Evolutionary conservation across 1,140 invertebrate genomes (phyloP), one percentile per base, ranked within the genome.

Genomic region (Temnothorax curvispinosus): DNA sequence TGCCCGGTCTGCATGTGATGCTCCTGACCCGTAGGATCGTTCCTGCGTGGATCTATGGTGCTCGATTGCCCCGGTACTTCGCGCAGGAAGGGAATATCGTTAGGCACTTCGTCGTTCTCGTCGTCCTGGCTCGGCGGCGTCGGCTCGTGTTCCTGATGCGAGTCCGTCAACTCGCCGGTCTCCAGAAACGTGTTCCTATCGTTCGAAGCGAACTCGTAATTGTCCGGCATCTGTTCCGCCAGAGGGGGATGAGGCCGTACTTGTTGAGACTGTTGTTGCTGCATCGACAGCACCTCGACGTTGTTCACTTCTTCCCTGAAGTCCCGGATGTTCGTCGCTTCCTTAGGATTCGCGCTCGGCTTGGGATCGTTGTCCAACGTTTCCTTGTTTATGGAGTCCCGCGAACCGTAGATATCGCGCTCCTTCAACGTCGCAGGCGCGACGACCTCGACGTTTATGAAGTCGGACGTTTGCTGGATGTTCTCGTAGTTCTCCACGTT

Each of bases 31-130:
- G 95, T 95, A 0, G 95, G 94, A 89, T 94, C 94, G 56, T 95
- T 95, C 44, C 95, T 93, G 0, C 94, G 91, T 7, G 92, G 91
- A 90, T 95, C 95, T 13, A 93, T 87, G 3, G 92, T 92, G 58
- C 93, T 95, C 7, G 95, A 95, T 74, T 95, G 95, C 0, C 95
- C 95, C 0, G 94, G 95, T 1, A 95, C 95, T 80, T 95, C 95
- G 0, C 95, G 91, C 44, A 94, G 47, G 44, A 95, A 95, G 1
- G 95, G 95, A 87, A 95, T 95, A 88, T 95, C 95, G 15, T 92
- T 95, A 21, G 95, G 95, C 18, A 95, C 95, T 86, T 95, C 95
- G 21, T 95, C 95, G 15, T 95, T 95, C 60, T 95, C 94, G 41
- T 95, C 95, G n/a, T 95, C 95, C 71, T 95, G 95, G 75, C 91